Evolutionary conservation across 35 echinoderm and acorn worm species (phyloP), one percentile per base, ranked within the genome.

Genomic region (Holothuria glaberrima): DNA sequence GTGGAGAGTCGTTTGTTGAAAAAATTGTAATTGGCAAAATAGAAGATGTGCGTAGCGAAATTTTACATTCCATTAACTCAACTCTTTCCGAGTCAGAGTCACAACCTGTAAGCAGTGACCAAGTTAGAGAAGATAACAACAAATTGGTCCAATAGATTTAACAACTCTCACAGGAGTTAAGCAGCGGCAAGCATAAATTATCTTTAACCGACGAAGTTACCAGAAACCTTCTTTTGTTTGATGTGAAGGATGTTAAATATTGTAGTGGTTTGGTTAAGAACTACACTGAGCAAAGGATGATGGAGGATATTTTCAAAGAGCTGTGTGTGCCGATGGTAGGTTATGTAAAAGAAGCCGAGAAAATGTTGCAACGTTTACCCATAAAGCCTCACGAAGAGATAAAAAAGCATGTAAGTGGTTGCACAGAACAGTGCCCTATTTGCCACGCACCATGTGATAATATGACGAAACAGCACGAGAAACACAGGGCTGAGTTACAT

Each of bases 381-480:
- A 61, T 7, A 20, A 83, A 83, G 52, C 79, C 79, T 19, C 79
- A 83, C 12, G 30, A 20, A 22, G 48, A 83, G n/a, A 59, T 83
- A 59, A 17, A 41, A 57, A 83, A 59, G n/a, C 58, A 59, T 13
- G 79, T 83, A 6, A 57, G 58, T 12, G 79, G 79, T 19, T 89
- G 87, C 3, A 48, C 35, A 36, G 87, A 44, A 32, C 44, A 74
- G 57, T 89, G 87, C 34, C 87, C 87, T 0, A 69, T 89, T 33
- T 89, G 87, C 31, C 63, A 59, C 20, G 87, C 87, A 21, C 87
- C 87, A 32, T 89, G 87, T 58, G 87, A 89, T 59, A 74, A 75
- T 33, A 54, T 75, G 45, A n/a, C n/a, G n/a, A n/a, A n/a, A n/a
- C n/a, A n/a, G n/a, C n/a, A n/a, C n/a, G n/a, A n/a, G n/a, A n/a